These are phyloP conservation scores for Tapera naevia DNA, from an alignment of 2,797 vertebrate genomes.

Conservation along the genomic window DNA sequence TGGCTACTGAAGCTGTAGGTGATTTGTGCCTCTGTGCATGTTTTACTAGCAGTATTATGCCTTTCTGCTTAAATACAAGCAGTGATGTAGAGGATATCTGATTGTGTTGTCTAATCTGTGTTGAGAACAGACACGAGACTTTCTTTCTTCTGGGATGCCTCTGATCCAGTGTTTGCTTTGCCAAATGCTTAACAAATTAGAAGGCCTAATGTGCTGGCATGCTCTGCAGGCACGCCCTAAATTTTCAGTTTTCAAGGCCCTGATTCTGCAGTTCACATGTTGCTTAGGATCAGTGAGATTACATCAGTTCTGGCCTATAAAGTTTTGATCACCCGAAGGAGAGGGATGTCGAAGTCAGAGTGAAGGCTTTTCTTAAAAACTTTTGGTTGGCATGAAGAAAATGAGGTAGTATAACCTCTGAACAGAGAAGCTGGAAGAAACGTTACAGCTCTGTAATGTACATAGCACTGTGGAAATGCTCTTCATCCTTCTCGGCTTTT, in stretches of 20 bases:
- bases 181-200: conserved; percentile 31
- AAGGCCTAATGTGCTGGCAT: conserved; percentile 14
- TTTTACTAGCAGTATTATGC: background rate
- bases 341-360: background rate
- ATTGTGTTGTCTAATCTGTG: background rate
- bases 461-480: background rate
- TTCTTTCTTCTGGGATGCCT: background rate
- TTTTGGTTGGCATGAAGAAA: conserved; percentile 16
- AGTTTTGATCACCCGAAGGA: background rate
- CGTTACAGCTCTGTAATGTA: background rate
- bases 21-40: background rate
- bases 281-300: background rate
- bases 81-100: background rate
- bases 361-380: background rate
- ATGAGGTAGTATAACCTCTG: background rate
- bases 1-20: background rate
- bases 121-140: conserved; percentile 5
- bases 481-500: conserved; percentile 41
- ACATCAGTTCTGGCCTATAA: background rate
- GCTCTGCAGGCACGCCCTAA: background rate
- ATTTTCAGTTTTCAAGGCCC: background rate
- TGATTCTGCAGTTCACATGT: background rate
- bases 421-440: background rate
- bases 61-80: background rate
- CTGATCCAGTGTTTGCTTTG: conserved; percentile 25